A percentile compares a stretch with the other conserved stretches of the same genome.
Evolutionary conservation across 2,797 vertebrate genomes (phyloP).

Genomic region (Carapus acus): DNA sequence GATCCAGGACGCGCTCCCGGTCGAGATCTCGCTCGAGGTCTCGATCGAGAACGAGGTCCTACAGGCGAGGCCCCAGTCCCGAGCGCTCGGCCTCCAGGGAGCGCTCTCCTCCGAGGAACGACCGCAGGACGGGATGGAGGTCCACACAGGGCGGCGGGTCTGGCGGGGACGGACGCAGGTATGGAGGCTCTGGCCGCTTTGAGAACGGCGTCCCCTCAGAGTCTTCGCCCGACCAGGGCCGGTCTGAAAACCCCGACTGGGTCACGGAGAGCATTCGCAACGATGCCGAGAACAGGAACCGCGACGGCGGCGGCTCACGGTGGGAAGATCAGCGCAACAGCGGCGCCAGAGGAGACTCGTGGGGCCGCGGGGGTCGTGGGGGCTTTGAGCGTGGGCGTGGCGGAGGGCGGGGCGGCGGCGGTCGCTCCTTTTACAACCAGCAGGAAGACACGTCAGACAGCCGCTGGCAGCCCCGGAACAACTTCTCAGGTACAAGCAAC

Average conservation of each 20-base stretch:
- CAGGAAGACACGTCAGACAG: slow-evolving; percentile 77
- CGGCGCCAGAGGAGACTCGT: slow-evolving; percentile 64
- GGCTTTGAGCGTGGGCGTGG: slow-evolving; percentile 74
- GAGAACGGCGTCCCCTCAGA: slow-evolving; percentile 68
- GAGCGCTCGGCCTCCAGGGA: slow-evolving; percentile 66
- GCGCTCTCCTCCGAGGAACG: slow-evolving; percentile 82
- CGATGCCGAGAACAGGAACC: slow-evolving; percentile 56
- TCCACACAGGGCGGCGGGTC: slow-evolving; percentile 66
- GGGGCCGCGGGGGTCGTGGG: slow-evolving; percentile 72
- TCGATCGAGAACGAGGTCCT: slow-evolving; percentile 74
- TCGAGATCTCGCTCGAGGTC: slow-evolving; percentile 72
- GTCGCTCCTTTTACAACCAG: slow-evolving; percentile 71
- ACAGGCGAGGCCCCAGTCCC: slow-evolving; percentile 52
- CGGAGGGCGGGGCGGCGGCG: slow-evolving; percentile 65
- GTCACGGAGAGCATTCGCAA: slow-evolving; percentile 81
- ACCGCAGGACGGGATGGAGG: slow-evolving; percentile 79
- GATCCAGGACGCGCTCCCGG: slow-evolving; percentile 80
- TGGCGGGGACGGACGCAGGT: slow-evolving; percentile 73
- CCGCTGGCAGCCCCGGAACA: slow-evolving; percentile 83
- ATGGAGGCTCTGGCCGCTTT: slow-evolving; percentile 69
- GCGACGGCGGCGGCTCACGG: slow-evolving; percentile 45
- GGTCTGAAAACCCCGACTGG: slow-evolving; percentile 86
- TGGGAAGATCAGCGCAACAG: slow-evolving; percentile 53
- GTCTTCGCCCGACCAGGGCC: slow-evolving; percentile 69
- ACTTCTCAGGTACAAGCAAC: slow-evolving; percentile 84